These are phyloP conservation scores for Siniperca knerii DNA, from an alignment of 2,113 vertebrate species.

Conservation along the genomic window DNA sequence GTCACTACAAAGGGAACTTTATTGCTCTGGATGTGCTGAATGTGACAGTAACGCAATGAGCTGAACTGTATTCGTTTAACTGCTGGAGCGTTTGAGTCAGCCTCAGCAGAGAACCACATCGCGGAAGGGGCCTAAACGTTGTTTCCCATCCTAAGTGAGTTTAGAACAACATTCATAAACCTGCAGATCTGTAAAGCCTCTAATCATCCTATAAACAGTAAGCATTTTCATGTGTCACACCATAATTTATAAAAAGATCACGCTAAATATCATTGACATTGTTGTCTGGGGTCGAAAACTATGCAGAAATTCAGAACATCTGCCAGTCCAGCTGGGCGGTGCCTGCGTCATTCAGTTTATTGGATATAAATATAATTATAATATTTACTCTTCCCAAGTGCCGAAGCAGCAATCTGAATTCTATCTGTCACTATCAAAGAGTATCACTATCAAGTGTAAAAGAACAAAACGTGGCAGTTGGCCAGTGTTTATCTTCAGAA, in stretches of 20 bases:
- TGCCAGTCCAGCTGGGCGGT: conserved; percentile 18
- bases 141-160: neutral
- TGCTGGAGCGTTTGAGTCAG: neutral
- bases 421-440: conserved; percentile 50
- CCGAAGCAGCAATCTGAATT: conserved; percentile 50
- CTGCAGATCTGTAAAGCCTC: neutral
- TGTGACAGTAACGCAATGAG: neutral
- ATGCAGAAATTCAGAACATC: conserved; percentile 12
- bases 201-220: neutral
- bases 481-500: conserved; percentile 47
- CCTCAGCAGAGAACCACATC: neutral
- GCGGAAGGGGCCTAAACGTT: neutral
- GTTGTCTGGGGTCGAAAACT: conserved; percentile 26
- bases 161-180: neutral
- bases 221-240: neutral
- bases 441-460: conserved; percentile 20
- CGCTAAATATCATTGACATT: conserved; percentile 2
- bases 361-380: conserved; percentile 49
- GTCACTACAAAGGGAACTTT: conserved; percentile 4
- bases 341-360: conserved; percentile 32
- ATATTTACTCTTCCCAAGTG: conserved; percentile 56
- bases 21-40: neutral
- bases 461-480: conserved; percentile 40
- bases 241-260: neutral
- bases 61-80: neutral